Evolutionary conservation across 2,113 vertebrate genomes (phyloP).

Genomic region (Heterotilapia buettikoferi): DNA sequence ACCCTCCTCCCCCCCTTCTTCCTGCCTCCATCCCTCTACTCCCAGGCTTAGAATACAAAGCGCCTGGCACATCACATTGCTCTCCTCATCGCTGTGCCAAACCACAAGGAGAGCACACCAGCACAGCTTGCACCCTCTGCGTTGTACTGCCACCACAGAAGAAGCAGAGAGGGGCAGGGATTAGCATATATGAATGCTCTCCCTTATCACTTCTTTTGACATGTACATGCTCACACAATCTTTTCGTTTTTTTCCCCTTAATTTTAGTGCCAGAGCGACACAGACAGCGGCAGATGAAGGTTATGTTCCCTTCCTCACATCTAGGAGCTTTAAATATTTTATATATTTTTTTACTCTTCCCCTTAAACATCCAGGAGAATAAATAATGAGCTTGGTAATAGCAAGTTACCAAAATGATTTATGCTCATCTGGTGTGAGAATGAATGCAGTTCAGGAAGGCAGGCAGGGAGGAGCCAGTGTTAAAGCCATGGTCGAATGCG

Average conservation of each 20-base stretch:
- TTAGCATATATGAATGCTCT: conserved; percentile 46
- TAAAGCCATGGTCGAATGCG: conserved; percentile 60
- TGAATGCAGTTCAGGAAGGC: conserved; percentile 16
- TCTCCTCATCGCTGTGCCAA: conserved; percentile 37
- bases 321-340: conserved; percentile 54
- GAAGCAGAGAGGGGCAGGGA: conserved; percentile 24
- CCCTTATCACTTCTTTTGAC: conserved; percentile 46
- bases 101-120: conserved; percentile 23
- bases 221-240: conserved; percentile 2
- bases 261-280: background rate
- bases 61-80: conserved; percentile 40
- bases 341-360: background rate
- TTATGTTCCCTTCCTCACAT: background rate
- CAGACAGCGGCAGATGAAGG: background rate
- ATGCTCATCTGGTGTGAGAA: conserved; percentile 20
- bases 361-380: conserved; percentile 43
- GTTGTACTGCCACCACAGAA: conserved; percentile 1
- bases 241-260: background rate
- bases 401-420: conserved; percentile 54
- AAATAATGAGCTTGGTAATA: conserved; percentile 55
- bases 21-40: conserved; percentile 9
- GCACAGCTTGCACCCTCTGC: background rate
- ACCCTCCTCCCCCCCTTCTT: background rate
- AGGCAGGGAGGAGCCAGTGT: conserved; percentile 29
- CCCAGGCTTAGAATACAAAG: conserved; percentile 55